Conservation (phyloP, 2,797 vertebrate species). For the Rhyacichthys aspro region DNA sequence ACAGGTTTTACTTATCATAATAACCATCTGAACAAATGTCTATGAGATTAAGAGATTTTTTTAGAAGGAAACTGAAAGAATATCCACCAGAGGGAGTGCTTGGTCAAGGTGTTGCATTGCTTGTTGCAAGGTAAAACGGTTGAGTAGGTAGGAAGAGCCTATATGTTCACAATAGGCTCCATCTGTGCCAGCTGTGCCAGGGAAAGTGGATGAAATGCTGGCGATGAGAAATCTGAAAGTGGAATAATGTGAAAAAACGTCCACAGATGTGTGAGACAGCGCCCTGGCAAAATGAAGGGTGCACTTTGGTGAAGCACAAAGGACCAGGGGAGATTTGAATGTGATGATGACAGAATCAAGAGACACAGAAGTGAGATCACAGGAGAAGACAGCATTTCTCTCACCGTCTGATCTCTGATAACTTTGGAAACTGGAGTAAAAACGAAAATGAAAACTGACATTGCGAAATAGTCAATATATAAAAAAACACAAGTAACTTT, state of each 20-base stretch:
- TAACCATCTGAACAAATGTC: constrained; percentile 4
- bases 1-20: neutral
- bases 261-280: constrained; percentile 20
- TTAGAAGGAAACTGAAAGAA: constrained; percentile 34
- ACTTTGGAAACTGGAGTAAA: constrained; percentile 66
- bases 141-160: constrained; percentile 44
- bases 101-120: constrained; percentile 66
- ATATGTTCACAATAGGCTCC: constrained; percentile 28
- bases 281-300: constrained; percentile 46
- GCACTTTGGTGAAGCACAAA: constrained; percentile 55
- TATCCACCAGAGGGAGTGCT: constrained; percentile 60
- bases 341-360: constrained; percentile 15
- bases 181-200: constrained; percentile 33
- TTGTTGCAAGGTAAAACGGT: constrained; percentile 67
- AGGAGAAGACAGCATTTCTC: constrained; percentile 35
- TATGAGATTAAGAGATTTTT: constrained; percentile 5
- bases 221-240: constrained; percentile 23
- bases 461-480: constrained; percentile 62
- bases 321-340: constrained; percentile 1
- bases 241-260: constrained; percentile 3
- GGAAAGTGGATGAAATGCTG: constrained; percentile 37
- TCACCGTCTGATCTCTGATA: constrained; percentile 46
- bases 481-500: constrained; percentile 55
- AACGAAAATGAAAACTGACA: constrained; percentile 49
- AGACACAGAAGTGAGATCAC: constrained; percentile 30